A percentile compares a stretch with the other conserved stretches of the same genome.
These are phyloP conservation scores for Candidula unifasciata DNA, from an alignment of 2,888 invertebrate species.

Conservation along the genomic window DNA sequence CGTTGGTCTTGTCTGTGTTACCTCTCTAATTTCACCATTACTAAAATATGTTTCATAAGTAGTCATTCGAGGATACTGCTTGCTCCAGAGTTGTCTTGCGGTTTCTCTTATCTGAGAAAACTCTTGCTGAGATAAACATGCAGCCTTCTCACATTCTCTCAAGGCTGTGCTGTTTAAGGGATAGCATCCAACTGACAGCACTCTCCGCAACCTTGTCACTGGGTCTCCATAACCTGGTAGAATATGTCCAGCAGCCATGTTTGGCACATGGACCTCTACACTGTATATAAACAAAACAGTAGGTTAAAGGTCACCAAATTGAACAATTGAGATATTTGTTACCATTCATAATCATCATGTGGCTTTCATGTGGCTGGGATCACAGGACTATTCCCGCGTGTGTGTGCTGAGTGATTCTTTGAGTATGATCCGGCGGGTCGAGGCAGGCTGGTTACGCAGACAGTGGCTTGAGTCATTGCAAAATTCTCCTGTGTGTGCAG, in stretches of 20 bases:
- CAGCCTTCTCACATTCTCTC: slow-evolving; percentile 56
- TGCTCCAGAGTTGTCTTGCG: slow-evolving; percentile 66
- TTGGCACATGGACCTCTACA: not conserved
- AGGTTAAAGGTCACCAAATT: no score
- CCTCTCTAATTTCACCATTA: slow-evolving; percentile 59
- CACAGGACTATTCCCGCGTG: no score
- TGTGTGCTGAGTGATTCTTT: no score
- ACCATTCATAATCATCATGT: not conserved
- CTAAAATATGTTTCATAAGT: slow-evolving; percentile 67
- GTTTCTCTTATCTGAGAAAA: slow-evolving; percentile 64
- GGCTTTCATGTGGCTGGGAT: no score
- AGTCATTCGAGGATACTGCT: slow-evolving; percentile 59
- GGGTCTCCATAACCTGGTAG: slow-evolving; percentile 72
- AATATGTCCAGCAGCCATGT: slow-evolving; percentile 72
- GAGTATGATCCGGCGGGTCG: no score
- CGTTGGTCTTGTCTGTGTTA: slow-evolving; percentile 63
- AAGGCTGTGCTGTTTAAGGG: slow-evolving; percentile 64
- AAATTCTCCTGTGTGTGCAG: no score
- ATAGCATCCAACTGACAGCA: slow-evolving; percentile 61
- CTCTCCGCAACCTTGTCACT: slow-evolving; percentile 64
- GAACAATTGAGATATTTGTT: no score
- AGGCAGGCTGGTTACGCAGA: no score
- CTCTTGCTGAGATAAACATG: slow-evolving; percentile 57
- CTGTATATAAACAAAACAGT: not conserved
- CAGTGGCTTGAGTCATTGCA: no score